Base-by-base conservation (phyloP, 2,113 vertebrate genomes). In the Lasiurus borealis region DNA sequence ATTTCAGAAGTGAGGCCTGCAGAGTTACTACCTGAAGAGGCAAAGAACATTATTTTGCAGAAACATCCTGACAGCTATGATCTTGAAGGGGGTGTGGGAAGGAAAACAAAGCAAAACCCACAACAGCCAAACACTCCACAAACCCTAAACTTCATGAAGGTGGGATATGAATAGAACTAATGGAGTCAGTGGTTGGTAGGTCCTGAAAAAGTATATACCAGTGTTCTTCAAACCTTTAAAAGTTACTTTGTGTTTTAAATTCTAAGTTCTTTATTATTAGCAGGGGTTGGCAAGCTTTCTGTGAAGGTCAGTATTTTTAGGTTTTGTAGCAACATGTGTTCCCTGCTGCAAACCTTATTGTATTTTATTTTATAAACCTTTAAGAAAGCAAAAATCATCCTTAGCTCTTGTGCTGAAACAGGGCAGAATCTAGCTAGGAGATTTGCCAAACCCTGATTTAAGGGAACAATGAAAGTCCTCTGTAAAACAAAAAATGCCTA, bases 21-120 rank as follows among this genome's bases (percentile, higher is more conserved):
- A 99, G 97, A 25, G 97, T 82, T 88, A 99, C 89, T 1, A 98
- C 98, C 99, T 99, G 86, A 4, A 29, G 77, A 80, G 7, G 92
- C 2, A 25, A 64, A 92, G 52, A 81, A 52, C 50, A 57, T 7
- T 10, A 54, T 14, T 48, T 29, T 21, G 2, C 21, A 46, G 8
- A 91, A 27, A 40, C 23, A 8, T 18, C 14, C 16, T 3, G 0
- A 75, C 8, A 18, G 52, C 52, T 19, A 62, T 27, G 44, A 85
- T 29, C 50, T 23, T 6, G 36, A 52, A 48, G 50, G 29, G 10
- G 4, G 31, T 66, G 25, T 36, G 27, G 11, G 11, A 66, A 0
- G 8, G 34, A 8, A 46, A 52, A 73, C 36, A 23, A 62, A 88
- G 57, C 25, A 29, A 50, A 62, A 59, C 27, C 31, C 21, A 36